Conservation (phyloP, 2,113 vertebrate genomes). For the Tauraco erythrolophus region DNA sequence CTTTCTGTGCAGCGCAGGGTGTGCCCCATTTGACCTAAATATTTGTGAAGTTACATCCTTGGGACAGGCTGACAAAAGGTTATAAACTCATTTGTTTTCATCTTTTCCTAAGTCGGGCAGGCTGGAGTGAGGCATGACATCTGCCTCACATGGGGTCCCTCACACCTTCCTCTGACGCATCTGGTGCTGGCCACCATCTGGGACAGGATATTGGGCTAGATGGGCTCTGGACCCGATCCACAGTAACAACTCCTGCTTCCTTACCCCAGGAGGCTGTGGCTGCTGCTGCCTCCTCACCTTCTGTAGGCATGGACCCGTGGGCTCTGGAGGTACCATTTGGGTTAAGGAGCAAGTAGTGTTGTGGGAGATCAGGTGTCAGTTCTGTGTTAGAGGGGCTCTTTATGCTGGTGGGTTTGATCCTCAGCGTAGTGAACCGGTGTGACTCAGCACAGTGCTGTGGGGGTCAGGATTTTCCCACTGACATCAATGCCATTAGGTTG, state of each 20-base stretch:
- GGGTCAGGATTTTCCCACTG: background rate
- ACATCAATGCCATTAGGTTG: background rate
- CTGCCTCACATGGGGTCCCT: background rate
- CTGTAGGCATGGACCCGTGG: fast-evolving
- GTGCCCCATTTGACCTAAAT: slow-evolving; percentile 70
- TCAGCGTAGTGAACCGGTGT: background rate
- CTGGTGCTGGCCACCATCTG: background rate
- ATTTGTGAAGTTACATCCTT: slow-evolving; percentile 69
- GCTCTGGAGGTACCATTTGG: background rate
- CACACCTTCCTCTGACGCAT: slow-evolving; percentile 40
- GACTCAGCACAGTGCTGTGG: background rate
- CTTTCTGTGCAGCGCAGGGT: slow-evolving; percentile 39
- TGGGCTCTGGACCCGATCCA: background rate
- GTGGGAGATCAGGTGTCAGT: background rate
- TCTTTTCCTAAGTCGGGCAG: background rate
- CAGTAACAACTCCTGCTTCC: background rate
- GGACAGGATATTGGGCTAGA: background rate
- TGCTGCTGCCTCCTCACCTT: background rate
- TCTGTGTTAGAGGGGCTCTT: background rate
- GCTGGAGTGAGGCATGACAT: background rate
- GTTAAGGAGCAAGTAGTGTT: background rate
- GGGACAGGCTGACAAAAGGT: slow-evolving; percentile 71
- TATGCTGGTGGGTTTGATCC: background rate
- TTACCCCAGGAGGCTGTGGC: fast-evolving
- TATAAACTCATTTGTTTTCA: slow-evolving; percentile 75